Evolutionary conservation across 2,888 invertebrate species (phyloP).

Genomic region (Meghimatium bilineatum): DNA sequence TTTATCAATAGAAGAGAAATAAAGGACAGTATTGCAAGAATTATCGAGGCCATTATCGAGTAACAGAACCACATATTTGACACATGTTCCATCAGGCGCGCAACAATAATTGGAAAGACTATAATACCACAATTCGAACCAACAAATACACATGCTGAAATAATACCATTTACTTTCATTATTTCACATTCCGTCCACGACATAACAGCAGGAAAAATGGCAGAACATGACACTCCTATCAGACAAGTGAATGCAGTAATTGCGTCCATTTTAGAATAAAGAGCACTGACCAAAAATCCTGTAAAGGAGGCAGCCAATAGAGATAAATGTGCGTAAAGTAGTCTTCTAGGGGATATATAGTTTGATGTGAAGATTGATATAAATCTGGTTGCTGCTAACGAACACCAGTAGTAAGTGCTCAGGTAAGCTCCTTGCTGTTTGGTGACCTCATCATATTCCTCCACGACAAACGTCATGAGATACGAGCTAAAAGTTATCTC

Average conservation of each 20-base stretch:
- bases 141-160: constrained; percentile 73
- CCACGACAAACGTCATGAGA: constrained; percentile 72
- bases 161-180: constrained; percentile 74
- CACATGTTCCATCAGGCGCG: constrained; percentile 68
- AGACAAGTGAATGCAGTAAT: constrained; percentile 54
- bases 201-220: constrained; percentile 76
- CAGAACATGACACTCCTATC: constrained; percentile 73
- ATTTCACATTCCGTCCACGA: constrained; percentile 75
- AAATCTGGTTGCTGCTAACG: constrained; percentile 75
- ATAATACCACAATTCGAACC: constrained; percentile 75
- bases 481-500: constrained; percentile 76
- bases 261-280: background rate
- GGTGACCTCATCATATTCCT: constrained; percentile 65
- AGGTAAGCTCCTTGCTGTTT: constrained; percentile 69
- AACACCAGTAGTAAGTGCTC: constrained; percentile 76
- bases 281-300: constrained; percentile 8
- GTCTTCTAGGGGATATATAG: constrained; percentile 66
- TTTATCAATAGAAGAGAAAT: constrained; percentile 36
- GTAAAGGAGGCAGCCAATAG: background rate
- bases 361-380: constrained; percentile 74
- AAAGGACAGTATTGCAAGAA: constrained; percentile 61
- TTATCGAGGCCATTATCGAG: constrained; percentile 59
- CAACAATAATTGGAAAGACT: constrained; percentile 71
- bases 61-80: constrained; percentile 73
- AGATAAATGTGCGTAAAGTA: constrained; percentile 1